Evolutionary conservation across 2,797 vertebrate genomes (phyloP).

Genomic region (Borostomias antarcticus): DNA sequence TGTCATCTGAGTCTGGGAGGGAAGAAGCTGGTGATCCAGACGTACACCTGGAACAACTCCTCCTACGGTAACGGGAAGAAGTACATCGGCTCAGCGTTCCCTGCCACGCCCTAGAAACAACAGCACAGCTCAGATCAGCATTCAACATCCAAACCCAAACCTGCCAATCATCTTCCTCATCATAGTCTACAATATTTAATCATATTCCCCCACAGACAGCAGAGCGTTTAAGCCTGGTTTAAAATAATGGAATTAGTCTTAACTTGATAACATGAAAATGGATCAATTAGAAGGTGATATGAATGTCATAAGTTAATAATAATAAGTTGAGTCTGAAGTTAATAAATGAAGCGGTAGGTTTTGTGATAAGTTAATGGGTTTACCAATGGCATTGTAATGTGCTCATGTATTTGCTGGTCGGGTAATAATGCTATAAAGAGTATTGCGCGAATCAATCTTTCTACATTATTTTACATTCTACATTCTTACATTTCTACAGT

Average conservation of each 20-base stretch:
- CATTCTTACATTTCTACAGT: too few species aligned
- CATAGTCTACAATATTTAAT: not conserved
- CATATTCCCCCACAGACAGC: not conserved
- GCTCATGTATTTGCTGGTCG: too few species aligned
- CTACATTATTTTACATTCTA: too few species aligned
- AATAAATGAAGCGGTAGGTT: too few species aligned
- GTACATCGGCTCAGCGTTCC: constrained; percentile 87
- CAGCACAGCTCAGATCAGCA: constrained; percentile 8
- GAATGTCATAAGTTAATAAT: too few species aligned
- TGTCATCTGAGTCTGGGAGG: constrained; percentile 88
- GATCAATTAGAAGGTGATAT: too few species aligned
- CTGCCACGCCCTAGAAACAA: constrained; percentile 63
- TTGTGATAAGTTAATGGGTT: too few species aligned
- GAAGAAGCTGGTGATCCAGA: constrained; percentile 82
- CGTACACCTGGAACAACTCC: constrained; percentile 88
- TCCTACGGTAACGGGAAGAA: constrained; percentile 83
- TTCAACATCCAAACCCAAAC: not conserved
- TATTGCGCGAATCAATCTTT: too few species aligned
- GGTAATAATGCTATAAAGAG: too few species aligned
- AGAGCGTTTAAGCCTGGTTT: not conserved
- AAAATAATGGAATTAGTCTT: not conserved
- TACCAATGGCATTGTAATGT: too few species aligned
- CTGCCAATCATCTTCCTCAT: not conserved
- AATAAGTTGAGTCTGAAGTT: too few species aligned
- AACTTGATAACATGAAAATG: not conserved